Evolutionary conservation across 2,797 vertebrate genomes (phyloP).

Genomic region (Sebastes glaucus): DNA sequence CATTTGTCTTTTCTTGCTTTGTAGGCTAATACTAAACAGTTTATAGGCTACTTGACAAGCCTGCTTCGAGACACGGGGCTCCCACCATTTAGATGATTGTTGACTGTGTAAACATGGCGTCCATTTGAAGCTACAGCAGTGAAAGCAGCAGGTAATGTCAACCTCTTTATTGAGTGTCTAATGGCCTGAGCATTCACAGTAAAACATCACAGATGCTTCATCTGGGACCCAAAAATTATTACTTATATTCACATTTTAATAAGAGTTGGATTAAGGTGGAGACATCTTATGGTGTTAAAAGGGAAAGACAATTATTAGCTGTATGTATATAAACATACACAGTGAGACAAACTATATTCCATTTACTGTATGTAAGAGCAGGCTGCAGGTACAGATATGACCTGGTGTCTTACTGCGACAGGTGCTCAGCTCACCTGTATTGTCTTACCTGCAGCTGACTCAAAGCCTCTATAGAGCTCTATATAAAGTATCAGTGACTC

Average conservation of each 20-base stretch:
- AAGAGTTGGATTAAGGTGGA: not conserved
- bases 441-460: conserved; percentile 73
- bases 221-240: not conserved
- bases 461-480: conserved; percentile 45
- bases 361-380: not conserved
- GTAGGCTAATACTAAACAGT: conserved; percentile 22
- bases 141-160: conserved; percentile 63
- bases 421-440: conserved; percentile 68
- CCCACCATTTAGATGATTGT: conserved; percentile 51
- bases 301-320: conserved; percentile 2
- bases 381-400: not conserved
- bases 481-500: conserved; percentile 25
- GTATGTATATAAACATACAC: not conserved
- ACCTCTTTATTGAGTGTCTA: conserved; percentile 15
- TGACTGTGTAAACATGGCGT: conserved; percentile 68
- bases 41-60: conserved; percentile 26
- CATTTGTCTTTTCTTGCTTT: conserved; percentile 18
- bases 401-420: conserved; percentile 34
- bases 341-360: not conserved
- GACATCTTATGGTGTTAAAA: not conserved
- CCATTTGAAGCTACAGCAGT: conserved; percentile 55
- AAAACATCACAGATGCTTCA: conserved; percentile 10
- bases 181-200: not conserved
- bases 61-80: conserved; percentile 34
- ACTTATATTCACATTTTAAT: not conserved